Base-by-base conservation (phyloP, 2,888 invertebrate species). In the Drosophila mimica region DNA sequence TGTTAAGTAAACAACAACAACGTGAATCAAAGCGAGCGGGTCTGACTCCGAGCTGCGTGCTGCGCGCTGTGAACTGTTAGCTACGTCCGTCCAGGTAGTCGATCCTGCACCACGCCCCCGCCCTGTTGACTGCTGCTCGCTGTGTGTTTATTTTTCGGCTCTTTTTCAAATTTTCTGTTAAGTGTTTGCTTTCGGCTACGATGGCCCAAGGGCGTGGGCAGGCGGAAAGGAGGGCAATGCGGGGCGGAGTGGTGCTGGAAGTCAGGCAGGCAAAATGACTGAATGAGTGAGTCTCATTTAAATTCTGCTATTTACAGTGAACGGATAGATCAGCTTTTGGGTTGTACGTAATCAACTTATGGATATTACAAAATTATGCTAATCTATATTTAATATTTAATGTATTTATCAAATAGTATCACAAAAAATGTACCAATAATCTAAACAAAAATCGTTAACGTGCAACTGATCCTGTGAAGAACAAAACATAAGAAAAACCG, bases 1-100 rank as follows among this genome's bases (percentile, higher is more conserved):
- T 88, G 87, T 88, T 88, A 63, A 62, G 68, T 71, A 79, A 83
- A 86, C 61, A 83, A 74, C 69, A 80, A 68, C 74, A 80, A 51
- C 30, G 20, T 20, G 25, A 68, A 54, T 54, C 57, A 62, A 52
- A 64, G 33, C 74, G 59, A 33, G 30, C 67, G 31, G 20, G 62
- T 53, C 34, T 28, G 62, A 61, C 43, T 36, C 38, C 54, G 54
- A 52, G 49, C 71, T 61, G 59, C 63, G 38, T 71, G 48, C 75
- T 59, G 59, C 56, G 52, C 61, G 20, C 34, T 53, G 9, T 6
- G 20, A 25, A 25, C 20, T 34, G 34, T 34, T 34, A 20, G 34
- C 57, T 20, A 31, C 57, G 34, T 65, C 43, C 78, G 34, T 65
- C 43, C 78, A 78, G 78, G 78, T 78, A 78, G 75, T 46, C 49